Percentiles rank a stretch among this genome's conserved stretches.
Conservation (phyloP, 2,888 invertebrate species). For the Idaea straminata region DNA sequence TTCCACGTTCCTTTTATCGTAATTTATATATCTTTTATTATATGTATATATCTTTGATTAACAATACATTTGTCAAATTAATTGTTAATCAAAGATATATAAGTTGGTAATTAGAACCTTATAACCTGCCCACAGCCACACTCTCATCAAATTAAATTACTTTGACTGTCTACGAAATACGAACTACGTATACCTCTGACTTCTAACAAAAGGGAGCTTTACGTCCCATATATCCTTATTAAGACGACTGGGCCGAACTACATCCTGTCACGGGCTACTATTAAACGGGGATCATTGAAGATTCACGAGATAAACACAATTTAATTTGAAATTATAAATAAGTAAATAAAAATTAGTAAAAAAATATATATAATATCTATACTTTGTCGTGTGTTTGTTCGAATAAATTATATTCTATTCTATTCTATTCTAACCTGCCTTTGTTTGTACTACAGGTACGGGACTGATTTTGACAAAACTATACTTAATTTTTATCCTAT, state of each 20-base stretch:
- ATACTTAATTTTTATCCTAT: too few species aligned
- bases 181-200: constrained; percentile 67
- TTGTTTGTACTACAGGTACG: too few species aligned
- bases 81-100: not conserved
- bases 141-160: constrained; percentile 24
- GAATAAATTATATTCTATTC: too few species aligned
- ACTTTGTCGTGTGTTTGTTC: too few species aligned
- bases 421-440: too few species aligned
- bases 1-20: not conserved
- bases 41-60: too few species aligned
- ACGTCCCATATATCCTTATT: constrained; percentile 77
- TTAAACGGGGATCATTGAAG: constrained; percentile 28
- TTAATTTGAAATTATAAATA: not conserved
- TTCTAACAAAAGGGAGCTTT: constrained; percentile 58
- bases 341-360: too few species aligned
- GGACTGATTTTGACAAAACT: too few species aligned
- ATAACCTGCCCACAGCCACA: constrained; percentile 31
- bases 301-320: constrained; percentile 8
- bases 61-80: not conserved
- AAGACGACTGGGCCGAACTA: constrained; percentile 51
- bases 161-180: constrained; percentile 52
- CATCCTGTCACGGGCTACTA: constrained; percentile 31
- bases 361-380: too few species aligned
- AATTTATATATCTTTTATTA: too few species aligned
- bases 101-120: constrained; percentile 13